Conservation (phyloP, 1,140 invertebrate genomes). For the Stratiolaelaps scimitus region DNA sequence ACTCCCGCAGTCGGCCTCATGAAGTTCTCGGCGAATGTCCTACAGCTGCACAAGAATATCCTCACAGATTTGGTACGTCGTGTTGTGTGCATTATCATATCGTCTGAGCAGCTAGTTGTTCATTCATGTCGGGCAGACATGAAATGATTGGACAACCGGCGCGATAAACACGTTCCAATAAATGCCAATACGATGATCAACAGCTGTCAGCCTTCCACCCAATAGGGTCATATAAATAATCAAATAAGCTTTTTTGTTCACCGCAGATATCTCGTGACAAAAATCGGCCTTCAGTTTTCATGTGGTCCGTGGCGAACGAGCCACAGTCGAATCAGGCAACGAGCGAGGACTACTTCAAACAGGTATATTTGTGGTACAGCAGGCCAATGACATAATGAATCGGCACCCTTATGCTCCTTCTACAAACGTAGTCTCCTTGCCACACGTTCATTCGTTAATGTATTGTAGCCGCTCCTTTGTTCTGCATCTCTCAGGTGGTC, state of each 20-base stretch:
- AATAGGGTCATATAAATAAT: no score
- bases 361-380: constrained; percentile 3
- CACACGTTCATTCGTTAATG: no score
- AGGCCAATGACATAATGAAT: no score
- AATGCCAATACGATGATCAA: no score
- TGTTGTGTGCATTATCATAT: neutral
- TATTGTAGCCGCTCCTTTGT: no score
- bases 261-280: constrained; percentile 57
- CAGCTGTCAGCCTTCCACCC: no score
- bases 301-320: constrained; percentile 95
- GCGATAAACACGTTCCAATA: no score
- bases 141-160: no score
- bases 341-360: constrained; percentile 65
- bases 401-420: no score
- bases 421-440: no score
- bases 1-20: constrained; percentile 82
- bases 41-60: constrained; percentile 66
- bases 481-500: constrained; percentile 34
- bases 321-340: constrained; percentile 54
- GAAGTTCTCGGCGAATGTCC: constrained; percentile 49
- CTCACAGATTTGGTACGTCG: constrained; percentile 61
- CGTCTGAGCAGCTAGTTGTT: neutral
- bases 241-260: neutral
- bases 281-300: constrained; percentile 79
- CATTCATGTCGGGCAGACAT: neutral